Evolutionary conservation across 2,888 invertebrate species (phyloP), one percentile per base, ranked within the genome.

Genomic region (Phanerotoma sp.): DNA sequence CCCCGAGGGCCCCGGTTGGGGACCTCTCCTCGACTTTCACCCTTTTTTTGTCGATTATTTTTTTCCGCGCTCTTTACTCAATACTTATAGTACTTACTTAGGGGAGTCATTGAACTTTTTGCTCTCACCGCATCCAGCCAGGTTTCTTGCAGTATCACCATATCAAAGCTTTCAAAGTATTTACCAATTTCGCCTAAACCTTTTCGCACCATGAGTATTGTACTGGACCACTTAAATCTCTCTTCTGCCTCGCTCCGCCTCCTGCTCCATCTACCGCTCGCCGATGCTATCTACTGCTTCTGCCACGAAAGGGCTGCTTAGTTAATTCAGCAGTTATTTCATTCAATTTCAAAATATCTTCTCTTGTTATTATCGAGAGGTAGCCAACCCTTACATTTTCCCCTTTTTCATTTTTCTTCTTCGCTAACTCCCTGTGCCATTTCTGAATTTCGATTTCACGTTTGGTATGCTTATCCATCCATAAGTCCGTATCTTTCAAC

Each of bases 101-200:
- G 13, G 28, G n/a, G 16, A 2, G n/a, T 46, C 13, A 51, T 5
- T 28, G 11, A 21, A 5, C 9, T 42, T 11, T 32, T 35, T 16
- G 18, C 44, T 3, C 15, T 33, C 3, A 38, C 20, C 1, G 10
- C 15, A 5, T 37, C 51, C 10, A 60, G 3, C 57, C 49, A 60
- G 10, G 57, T 51, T 42, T 60, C 56, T 16, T 56, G 59, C n/a
- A 48, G 10, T 1, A 59, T 7, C 2, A 59, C 13, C 9, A 59
- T 13, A 21, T 56, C 54, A 9, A 25, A 51, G 4, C 10, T 10
- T 3, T 28, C 22, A 1, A 51, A 2, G n/a, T 49, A 54, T 1
- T 47, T 45, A 4, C 16, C 18, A 3, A 38, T 38, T 15, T 54
- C 22, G n/a, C 11, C 16, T 15, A 5, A 54, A 3, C 1, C 46